phyloP scores from a whole-genome alignment of 2,797 vertebrate genomes.

The Sciaenops ocellatus region DNA sequence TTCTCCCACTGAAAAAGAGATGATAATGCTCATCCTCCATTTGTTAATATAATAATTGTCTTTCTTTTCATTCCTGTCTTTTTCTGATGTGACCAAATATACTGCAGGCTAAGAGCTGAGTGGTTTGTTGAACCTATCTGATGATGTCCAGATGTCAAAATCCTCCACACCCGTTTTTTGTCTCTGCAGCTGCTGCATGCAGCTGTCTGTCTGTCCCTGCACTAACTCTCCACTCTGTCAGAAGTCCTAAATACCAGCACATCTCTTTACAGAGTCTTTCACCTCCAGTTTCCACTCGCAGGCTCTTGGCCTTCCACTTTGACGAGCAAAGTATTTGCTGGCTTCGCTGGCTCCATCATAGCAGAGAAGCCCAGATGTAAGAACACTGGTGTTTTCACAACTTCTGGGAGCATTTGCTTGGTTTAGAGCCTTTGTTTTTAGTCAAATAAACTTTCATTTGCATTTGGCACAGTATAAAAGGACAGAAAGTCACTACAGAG shows the following conservation, averaged over 20 bases:
- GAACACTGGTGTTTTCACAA: not conserved
- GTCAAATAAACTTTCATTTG: not conserved
- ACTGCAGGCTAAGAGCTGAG: not conserved
- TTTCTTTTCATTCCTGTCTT: not conserved
- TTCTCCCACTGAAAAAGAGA: conserved; percentile 92
- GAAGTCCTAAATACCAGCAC: not conserved
- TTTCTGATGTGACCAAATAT: not conserved
- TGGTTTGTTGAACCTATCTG: not conserved
- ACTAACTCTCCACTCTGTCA: not conserved
- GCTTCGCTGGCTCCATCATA: not conserved
- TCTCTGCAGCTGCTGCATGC: not conserved
- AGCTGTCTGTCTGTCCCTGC: not conserved
- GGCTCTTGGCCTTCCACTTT: not conserved
- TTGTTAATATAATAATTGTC: not conserved
- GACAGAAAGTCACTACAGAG: not conserved
- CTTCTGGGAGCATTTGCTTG: not conserved
- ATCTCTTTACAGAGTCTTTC: not conserved
- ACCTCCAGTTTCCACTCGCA: not conserved
- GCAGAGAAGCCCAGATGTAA: not conserved
- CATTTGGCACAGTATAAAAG: not conserved
- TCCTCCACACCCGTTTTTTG: not conserved
- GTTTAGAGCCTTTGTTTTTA: not conserved
- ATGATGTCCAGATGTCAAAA: conserved; percentile 1
- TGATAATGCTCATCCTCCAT: not conserved
- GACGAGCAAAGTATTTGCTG: not conserved